Evolutionary conservation across 2,113 vertebrate species (phyloP).

Genomic region (Columba livia): DNA sequence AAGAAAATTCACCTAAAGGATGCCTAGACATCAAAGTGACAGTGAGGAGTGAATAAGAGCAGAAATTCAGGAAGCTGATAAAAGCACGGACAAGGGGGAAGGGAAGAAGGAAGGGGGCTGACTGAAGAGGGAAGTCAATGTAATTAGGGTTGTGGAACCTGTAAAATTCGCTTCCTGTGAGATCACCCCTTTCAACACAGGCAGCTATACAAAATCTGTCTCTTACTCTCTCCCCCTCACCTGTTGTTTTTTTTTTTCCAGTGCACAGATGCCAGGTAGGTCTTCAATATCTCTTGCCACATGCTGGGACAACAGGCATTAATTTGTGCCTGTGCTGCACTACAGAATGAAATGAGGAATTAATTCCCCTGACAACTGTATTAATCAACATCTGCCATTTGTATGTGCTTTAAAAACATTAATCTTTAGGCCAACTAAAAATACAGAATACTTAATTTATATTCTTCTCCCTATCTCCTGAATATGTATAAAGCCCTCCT

Average conservation of each 20-base stretch:
- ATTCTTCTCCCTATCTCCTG: not conserved
- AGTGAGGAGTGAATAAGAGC: not conserved
- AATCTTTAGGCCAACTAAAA: not conserved
- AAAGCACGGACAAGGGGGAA: not conserved
- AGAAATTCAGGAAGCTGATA: constrained; percentile 43
- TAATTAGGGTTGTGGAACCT: constrained; percentile 4
- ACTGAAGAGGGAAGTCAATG: constrained; percentile 8
- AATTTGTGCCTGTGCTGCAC: not conserved
- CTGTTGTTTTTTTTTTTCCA: not conserved
- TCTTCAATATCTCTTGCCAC: not conserved
- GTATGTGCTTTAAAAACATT: not conserved
- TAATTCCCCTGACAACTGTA: not conserved
- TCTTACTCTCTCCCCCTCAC: not conserved
- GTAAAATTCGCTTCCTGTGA: not conserved
- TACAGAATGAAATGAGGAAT: not conserved
- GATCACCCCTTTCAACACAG: not conserved
- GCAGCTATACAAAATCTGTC: not conserved
- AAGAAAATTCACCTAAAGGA: constrained; percentile 23
- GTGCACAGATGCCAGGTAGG: not conserved
- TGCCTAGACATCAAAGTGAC: constrained; percentile 31
- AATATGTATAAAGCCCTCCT: not conserved
- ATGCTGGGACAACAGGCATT: not conserved
- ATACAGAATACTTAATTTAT: not conserved
- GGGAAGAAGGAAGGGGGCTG: not conserved
- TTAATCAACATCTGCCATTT: not conserved